These are phyloP conservation scores for Nanorana parkeri DNA, from an alignment of 2,113 vertebrate species.

Conservation along the genomic window DNA sequence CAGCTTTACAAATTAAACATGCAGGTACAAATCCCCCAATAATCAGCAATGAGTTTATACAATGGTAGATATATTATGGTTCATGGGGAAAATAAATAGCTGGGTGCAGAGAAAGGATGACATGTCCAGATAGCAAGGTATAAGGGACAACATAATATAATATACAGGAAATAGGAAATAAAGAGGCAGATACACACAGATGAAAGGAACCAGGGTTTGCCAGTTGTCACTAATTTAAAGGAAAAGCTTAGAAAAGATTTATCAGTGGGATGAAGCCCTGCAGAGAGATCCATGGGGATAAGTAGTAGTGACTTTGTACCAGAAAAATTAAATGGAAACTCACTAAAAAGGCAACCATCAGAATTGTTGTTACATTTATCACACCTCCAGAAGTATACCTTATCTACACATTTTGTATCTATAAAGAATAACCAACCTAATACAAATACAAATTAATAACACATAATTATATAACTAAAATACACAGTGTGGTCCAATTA, in stretches of 20 bases:
- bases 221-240: neutral
- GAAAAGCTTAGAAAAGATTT: constrained; percentile 22
- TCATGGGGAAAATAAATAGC: too few species aligned
- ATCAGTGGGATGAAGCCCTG: neutral
- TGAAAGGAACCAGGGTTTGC: neutral
- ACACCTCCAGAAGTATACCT: too few species aligned
- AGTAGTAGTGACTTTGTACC: constrained; percentile 41
- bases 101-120: neutral
- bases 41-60: too few species aligned
- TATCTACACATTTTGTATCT: too few species aligned
- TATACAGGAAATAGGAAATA: neutral
- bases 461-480: too few species aligned
- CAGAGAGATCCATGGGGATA: constrained; percentile 15
- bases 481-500: too few species aligned
- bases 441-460: too few species aligned
- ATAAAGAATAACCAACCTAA: too few species aligned
- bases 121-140: neutral
- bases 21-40: too few species aligned
- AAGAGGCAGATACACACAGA: neutral
- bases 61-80: too few species aligned
- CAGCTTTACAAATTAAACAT: too few species aligned
- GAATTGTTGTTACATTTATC: neutral
- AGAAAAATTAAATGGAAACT: constrained; percentile 16
- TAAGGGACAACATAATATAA: neutral
- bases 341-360: neutral